Evolutionary conservation across 1,140 invertebrate genomes (phyloP).

Genomic region (Drosophila subobscura): DNA sequence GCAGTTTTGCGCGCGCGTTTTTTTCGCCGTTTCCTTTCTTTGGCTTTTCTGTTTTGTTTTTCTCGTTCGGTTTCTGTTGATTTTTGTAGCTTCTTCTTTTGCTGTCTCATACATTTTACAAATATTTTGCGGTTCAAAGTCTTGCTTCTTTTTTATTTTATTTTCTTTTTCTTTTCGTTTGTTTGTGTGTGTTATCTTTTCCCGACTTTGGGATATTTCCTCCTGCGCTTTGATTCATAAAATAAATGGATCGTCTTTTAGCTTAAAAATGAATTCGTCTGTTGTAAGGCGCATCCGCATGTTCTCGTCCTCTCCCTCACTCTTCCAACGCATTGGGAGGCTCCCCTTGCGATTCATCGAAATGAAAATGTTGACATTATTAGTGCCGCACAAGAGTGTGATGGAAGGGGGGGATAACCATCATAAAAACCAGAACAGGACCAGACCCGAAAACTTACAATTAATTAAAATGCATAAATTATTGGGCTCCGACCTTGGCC

Average conservation of each 20-base stretch:
- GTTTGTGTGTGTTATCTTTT: conserved; percentile 32
- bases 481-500: conserved; percentile 27
- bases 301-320: too few species aligned
- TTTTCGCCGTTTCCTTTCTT: conserved; percentile 37
- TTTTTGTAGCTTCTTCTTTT: conserved; percentile 28
- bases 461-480: conserved; percentile 78
- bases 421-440: conserved; percentile 44
- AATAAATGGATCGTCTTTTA: conserved; percentile 54
- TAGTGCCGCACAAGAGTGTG: conserved; percentile 17
- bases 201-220: conserved; percentile 25
- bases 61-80: conserved; percentile 31
- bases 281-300: conserved; percentile 21
- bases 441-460: conserved; percentile 40
- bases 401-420: conserved; percentile 8
- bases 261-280: conserved; percentile 55
- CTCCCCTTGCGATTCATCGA: conserved; percentile 16
- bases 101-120: conserved; percentile 52
- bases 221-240: conserved; percentile 47
- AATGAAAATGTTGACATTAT: conserved; percentile 67
- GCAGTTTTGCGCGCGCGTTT: conserved; percentile 51
- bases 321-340: not conserved
- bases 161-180: not conserved
- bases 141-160: conserved; percentile 13
- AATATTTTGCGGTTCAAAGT: conserved; percentile 61
- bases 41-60: conserved; percentile 37